These are phyloP conservation scores for Strigamia transsilvanica DNA, from an alignment of 2,888 invertebrate genomes.

Conservation along the genomic window DNA sequence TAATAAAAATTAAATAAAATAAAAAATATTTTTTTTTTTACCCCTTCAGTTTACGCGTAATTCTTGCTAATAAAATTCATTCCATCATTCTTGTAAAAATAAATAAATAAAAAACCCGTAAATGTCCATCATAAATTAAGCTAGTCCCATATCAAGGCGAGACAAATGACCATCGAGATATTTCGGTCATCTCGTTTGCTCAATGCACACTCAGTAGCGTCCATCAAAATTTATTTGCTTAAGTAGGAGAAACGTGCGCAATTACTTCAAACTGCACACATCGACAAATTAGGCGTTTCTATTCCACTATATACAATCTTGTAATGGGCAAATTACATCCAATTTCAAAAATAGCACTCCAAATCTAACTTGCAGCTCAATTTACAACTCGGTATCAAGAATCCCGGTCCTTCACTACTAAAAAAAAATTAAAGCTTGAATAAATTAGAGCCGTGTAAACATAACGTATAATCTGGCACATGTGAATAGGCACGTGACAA, in stretches of 20 bases:
- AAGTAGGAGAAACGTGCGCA: not conserved
- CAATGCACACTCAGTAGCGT: not conserved
- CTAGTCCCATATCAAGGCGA: not conserved
- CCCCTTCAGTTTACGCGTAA: not conserved
- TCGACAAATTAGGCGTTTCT: not conserved
- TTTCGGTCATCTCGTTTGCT: conserved; percentile 14
- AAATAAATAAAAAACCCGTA: not conserved
- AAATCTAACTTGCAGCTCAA: not conserved
- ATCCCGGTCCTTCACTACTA: not conserved
- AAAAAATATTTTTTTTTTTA: not conserved
- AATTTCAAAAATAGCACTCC: not conserved
- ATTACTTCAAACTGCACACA: not conserved
- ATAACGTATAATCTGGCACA: conserved; percentile 40
- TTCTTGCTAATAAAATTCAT: not conserved
- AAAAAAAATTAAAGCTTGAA: not conserved
- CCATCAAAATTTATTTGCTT: conserved; percentile 25
- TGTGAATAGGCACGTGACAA: conserved; percentile 42
- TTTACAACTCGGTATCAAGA: not conserved
- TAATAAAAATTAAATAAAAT: not conserved
- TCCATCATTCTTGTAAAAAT: not conserved
- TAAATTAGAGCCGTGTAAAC: conserved; percentile 31
- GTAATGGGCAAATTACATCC: not conserved
- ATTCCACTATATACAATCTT: not conserved
- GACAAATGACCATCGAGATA: conserved; percentile 10
- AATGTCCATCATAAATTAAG: not conserved